Evolutionary conservation across 2,888 invertebrate genomes (phyloP), one percentile per base, ranked within the genome.

Genomic region (Leptura quadrifasciata): DNA sequence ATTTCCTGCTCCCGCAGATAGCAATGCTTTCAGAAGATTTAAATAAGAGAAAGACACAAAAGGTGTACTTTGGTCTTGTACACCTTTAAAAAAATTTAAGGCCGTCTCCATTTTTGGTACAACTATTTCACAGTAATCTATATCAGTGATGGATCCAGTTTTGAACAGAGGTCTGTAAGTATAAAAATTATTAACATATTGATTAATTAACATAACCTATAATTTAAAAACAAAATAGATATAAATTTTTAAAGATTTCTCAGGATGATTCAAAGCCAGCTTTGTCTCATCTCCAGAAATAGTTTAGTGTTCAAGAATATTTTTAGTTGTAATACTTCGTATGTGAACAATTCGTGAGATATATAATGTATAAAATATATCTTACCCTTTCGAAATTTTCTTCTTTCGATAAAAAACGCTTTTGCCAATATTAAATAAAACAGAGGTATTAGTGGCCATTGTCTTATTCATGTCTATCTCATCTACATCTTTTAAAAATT

Each of bases 341-440:
- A n/a, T n/a, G n/a, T n/a, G n/a, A 24, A 24, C 24, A 24, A 24
- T 24, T 24, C 5, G 24, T 24, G 24, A 24, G 24, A 6, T 31
- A 31, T 31, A 31, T 31, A 6, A 6, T 65, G 47, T 6, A 35
- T 39, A n/a, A 35, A 47, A 12, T 27, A 27, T 17, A 61, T 20
- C 77, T 77, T 74, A 82, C 83, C 69, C 73, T 77, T 77, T 80
- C 12, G 74, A 63, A 9, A 80, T 39, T 68, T 82, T 83, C 47
- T 84, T 84, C 55, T 80, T 82, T 70, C 84, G 73, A 21, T 78
- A 70, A 68, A 79, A 84, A 58, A 72, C 57, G 35, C 68, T 67
- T 27, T 70, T 71, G n/a, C 84, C 84, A 75, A 83, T 83, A 72
- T 84, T 84, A 69, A 83, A 84, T 21, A 81, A 20, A 17, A 82